A percentile compares a stretch with the other conserved stretches of the same genome.
Conservation (phyloP, 2,113 vertebrate genomes). For the Vireo altiloquus region DNA sequence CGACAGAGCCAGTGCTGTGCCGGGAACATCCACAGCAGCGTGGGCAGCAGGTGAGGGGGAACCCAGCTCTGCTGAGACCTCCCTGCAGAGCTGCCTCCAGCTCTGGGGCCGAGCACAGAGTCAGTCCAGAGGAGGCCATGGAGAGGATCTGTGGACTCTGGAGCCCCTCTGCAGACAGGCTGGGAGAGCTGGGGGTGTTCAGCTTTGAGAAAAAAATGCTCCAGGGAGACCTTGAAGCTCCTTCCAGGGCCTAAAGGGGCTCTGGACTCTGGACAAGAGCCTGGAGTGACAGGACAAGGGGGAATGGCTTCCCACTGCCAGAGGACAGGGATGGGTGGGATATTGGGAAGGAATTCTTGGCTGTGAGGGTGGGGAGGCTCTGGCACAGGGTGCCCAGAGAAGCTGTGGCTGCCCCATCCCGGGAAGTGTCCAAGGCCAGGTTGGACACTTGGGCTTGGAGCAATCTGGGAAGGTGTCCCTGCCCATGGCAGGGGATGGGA, state of each 20-base stretch:
- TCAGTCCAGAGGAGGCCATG: fast-evolving
- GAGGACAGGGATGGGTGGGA: not conserved
- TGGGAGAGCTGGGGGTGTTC: not conserved
- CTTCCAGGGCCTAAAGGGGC: not conserved
- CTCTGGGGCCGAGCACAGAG: not conserved
- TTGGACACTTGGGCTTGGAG: not conserved
- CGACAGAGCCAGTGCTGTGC: fast-evolving
- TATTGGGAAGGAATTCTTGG: fast-evolving
- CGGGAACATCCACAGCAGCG: not conserved
- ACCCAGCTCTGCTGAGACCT: fast-evolving
- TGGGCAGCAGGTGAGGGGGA: not conserved
- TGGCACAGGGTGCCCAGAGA: not conserved
- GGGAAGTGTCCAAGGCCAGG: not conserved
- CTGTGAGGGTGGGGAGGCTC: fast-evolving
- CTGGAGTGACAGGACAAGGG: not conserved
- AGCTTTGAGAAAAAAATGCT: not conserved
- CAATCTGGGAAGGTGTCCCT: not conserved
- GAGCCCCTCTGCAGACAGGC: not conserved
- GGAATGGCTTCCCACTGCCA: not conserved
- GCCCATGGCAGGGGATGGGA: not conserved
- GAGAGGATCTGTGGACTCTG: not conserved
- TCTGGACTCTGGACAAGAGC: not conserved
- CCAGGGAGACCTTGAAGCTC: fast-evolving
- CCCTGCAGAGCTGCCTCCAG: not conserved
- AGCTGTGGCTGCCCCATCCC: not conserved